phyloP scores from a whole-genome alignment of 2,113 vertebrate genomes.

The Laticauda laticaudata region DNA sequence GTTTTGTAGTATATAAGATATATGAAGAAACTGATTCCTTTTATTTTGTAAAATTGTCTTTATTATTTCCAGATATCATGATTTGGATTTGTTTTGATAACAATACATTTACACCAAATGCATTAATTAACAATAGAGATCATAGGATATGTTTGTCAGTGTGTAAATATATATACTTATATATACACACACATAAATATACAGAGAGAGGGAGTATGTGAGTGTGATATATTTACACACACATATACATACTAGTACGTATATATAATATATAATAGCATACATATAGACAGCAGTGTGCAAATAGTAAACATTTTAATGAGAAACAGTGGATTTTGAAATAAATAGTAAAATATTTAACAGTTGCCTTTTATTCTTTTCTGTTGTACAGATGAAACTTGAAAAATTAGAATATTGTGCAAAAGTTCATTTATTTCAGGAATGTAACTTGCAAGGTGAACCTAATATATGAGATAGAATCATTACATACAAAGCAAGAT shows the following conservation, averaged over 20 bases:
- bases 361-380: not conserved
- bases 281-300: not conserved
- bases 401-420: too few species aligned
- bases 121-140: not conserved
- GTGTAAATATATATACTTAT: rapidly evolving
- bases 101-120: not conserved
- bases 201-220: too few species aligned
- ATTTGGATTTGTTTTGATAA: not conserved
- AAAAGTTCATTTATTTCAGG: too few species aligned
- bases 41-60: not conserved
- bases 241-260: too few species aligned
- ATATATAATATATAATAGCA: too few species aligned
- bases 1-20: not conserved
- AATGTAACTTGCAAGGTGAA: too few species aligned
- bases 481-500: too few species aligned
- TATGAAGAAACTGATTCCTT: not conserved
- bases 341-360: not conserved
- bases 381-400: not conserved
- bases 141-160: not conserved
- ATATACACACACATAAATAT: too few species aligned
- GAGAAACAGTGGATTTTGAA: not conserved
- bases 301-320: not conserved
- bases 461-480: too few species aligned
- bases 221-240: too few species aligned
- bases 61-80: not conserved